phyloP scores from a whole-genome alignment of 2,797 vertebrate species.

The Rhinoraja longicauda region DNA sequence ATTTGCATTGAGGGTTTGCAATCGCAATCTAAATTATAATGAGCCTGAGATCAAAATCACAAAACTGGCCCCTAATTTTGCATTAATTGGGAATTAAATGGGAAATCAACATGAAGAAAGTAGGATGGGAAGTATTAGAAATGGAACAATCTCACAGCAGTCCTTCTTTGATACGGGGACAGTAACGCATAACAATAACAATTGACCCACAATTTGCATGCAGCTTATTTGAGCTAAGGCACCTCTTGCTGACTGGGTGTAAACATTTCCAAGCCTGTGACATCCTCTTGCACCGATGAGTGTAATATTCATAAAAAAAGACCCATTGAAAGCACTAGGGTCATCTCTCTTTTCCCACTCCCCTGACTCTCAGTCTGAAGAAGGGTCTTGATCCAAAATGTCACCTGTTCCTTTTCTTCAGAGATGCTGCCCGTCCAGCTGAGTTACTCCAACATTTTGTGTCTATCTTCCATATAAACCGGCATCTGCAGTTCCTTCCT shows the following conservation, averaged over 20 bases:
- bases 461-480: too few relatives aligned
- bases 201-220: background rate
- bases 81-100: background rate
- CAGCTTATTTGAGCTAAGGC: background rate
- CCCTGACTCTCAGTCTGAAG: too few relatives aligned
- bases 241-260: background rate
- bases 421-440: too few relatives aligned
- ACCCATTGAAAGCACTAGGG: background rate
- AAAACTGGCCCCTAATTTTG: background rate
- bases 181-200: too few relatives aligned
- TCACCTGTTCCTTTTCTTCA: too few relatives aligned
- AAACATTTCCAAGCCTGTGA: background rate
- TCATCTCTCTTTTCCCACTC: too few relatives aligned
- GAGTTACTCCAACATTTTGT: too few relatives aligned
- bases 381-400: too few relatives aligned
- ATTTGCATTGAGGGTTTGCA: background rate
- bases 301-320: background rate
- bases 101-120: background rate
- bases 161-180: background rate
- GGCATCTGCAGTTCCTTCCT: too few relatives aligned
- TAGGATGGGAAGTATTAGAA: background rate
- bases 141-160: background rate
- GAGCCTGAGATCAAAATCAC: background rate
- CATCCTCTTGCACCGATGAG: background rate
- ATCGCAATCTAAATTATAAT: conserved; percentile 21